Evolutionary conservation across 2,113 vertebrate species (phyloP).

Genomic region (Nannobrachium achirus): DNA sequence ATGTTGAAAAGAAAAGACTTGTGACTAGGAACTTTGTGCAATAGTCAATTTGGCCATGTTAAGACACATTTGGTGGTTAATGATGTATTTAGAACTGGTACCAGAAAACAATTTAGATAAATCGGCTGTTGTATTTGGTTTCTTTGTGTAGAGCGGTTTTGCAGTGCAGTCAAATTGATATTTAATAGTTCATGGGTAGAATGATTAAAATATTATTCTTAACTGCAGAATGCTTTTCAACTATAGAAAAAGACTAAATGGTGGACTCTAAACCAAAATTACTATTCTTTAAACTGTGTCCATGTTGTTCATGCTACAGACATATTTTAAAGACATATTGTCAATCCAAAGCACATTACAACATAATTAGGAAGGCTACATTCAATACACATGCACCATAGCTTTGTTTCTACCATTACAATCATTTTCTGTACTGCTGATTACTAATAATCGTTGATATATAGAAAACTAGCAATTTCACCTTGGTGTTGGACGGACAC

Average conservation of each 20-base stretch:
- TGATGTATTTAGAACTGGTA: slow-evolving; percentile 57
- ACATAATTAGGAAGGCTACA: slow-evolving; percentile 70
- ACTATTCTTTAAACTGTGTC: slow-evolving; percentile 38
- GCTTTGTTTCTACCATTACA: slow-evolving; percentile 57
- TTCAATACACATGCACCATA: slow-evolving; percentile 76
- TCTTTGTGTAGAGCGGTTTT: slow-evolving; percentile 49
- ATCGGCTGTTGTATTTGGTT: slow-evolving; percentile 70
- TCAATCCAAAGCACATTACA: slow-evolving; percentile 67
- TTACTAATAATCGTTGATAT: slow-evolving; percentile 48
- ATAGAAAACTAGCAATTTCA: slow-evolving; percentile 53
- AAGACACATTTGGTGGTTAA: slow-evolving; percentile 78
- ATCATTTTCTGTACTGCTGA: slow-evolving; percentile 50
- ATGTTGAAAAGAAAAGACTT: slow-evolving; percentile 38
- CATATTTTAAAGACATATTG: slow-evolving; percentile 47
- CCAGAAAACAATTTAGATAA: slow-evolving; percentile 49
- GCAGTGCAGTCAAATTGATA: slow-evolving; percentile 58
- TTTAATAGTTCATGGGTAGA: slow-evolving; percentile 38
- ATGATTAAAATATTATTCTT: slow-evolving; percentile 31
- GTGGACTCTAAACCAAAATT: slow-evolving; percentile 53
- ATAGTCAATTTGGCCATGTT: slow-evolving; percentile 70
- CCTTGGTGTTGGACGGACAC: slow-evolving; percentile 65
- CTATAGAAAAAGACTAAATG: slow-evolving; percentile 64
- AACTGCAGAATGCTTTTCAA: slow-evolving; percentile 35
- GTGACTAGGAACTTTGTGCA: slow-evolving; percentile 70
- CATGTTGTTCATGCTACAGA: slow-evolving; percentile 66